phyloP scores from a whole-genome alignment of 1,140 invertebrate species.

The Caenorhabditis latens region DNA sequence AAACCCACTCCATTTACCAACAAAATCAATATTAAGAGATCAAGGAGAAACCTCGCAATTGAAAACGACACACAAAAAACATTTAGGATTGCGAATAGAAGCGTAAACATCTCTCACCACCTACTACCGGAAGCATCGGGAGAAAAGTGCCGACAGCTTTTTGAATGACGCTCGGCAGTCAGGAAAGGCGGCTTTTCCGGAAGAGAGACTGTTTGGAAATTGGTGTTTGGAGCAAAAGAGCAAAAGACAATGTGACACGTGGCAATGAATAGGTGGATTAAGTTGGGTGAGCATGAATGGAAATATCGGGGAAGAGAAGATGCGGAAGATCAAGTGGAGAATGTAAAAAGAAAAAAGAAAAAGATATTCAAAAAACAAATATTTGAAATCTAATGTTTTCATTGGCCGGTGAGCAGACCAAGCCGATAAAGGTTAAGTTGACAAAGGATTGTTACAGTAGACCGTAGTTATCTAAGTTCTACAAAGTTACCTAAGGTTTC shows the following conservation, averaged over 20 bases:
- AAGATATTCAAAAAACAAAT: not conserved
- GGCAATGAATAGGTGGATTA: too few species aligned
- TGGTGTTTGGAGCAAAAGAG: not conserved
- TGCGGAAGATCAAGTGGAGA: not conserved
- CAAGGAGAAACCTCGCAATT: not conserved
- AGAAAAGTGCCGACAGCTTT: constrained; percentile 15
- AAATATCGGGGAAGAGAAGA: too few species aligned
- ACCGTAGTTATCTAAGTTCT: too few species aligned
- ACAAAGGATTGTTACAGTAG: too few species aligned
- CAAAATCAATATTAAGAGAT: not conserved
- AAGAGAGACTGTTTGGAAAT: not conserved
- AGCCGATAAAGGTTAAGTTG: too few species aligned
- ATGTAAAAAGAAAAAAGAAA: not conserved
- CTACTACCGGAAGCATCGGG: not conserved
- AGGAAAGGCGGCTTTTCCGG: constrained; percentile 8
- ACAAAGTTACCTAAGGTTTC: too few species aligned
- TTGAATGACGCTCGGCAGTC: constrained; percentile 8
- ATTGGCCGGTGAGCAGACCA: too few species aligned
- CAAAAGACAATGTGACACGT: constrained; percentile 22
- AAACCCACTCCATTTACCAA: too few species aligned
- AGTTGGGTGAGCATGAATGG: too few species aligned
- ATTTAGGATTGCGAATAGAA: not conserved
- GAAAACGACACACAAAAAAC: not conserved
- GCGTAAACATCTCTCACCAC: not conserved
- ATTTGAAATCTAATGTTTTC: not conserved